Evolutionary conservation across 1,140 invertebrate species (phyloP).

Genomic region (Magallana angulata): DNA sequence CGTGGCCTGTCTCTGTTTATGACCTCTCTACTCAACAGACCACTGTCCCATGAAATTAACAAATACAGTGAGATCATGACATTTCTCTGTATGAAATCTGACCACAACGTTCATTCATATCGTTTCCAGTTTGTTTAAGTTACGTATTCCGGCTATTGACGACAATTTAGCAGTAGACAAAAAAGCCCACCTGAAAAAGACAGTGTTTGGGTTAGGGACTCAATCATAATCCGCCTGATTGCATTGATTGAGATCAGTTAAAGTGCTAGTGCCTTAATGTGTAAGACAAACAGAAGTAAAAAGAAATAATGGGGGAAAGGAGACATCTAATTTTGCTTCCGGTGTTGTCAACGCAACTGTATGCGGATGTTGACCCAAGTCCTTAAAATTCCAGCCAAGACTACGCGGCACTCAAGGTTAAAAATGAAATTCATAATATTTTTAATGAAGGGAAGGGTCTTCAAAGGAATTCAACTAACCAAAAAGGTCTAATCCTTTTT

Average conservation of each 20-base stretch:
- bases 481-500: neutral
- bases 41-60: neutral
- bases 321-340: neutral
- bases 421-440: neutral
- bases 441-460: neutral
- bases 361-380: constrained; percentile 3
- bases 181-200: too few relatives aligned
- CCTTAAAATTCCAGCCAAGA: constrained; percentile 8
- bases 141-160: too few relatives aligned
- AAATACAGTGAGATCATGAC: neutral
- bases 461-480: neutral
- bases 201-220: too few relatives aligned
- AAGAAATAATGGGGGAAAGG: too few relatives aligned
- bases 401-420: neutral
- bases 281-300: too few relatives aligned
- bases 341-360: neutral
- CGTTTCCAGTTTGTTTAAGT: too few relatives aligned
- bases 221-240: too few relatives aligned
- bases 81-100: neutral
- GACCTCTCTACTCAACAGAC: neutral
- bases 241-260: too few relatives aligned
- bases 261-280: too few relatives aligned
- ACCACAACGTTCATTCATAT: too few relatives aligned
- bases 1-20: neutral
- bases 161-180: too few relatives aligned